A percentile compares a stretch with the other conserved stretches of the same genome.
Conservation (phyloP, 53 echinoderm and acorn worm genomes). For the Astropecten irregularis region DNA sequence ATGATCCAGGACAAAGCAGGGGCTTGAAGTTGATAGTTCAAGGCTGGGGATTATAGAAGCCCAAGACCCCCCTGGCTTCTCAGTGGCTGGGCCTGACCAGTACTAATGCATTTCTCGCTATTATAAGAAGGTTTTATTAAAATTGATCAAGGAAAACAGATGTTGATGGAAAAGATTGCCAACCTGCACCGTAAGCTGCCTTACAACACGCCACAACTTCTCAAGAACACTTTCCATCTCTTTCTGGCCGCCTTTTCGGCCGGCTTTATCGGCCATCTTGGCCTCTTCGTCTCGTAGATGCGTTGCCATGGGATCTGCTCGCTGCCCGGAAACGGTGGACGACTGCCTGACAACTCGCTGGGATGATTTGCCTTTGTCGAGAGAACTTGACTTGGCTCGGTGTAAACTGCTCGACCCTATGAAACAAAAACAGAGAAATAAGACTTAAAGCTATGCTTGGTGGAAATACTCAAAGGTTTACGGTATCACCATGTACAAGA, state of each 20-base stretch:
- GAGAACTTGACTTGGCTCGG: neutral
- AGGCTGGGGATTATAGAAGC: no score
- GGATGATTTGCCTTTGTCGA: slow-evolving; percentile 8
- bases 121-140: no score
- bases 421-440: neutral
- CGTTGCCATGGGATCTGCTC: neutral
- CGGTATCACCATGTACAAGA: no score
- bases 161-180: no score
- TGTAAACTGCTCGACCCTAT: slow-evolving; percentile 47
- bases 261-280: neutral
- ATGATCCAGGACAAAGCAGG: no score
- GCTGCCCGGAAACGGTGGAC: neutral
- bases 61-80: no score
- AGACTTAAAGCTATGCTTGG: no score
- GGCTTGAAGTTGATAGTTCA: no score
- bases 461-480: no score
- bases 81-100: no score
- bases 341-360: neutral
- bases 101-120: no score
- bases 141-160: no score
- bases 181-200: slow-evolving; percentile 53
- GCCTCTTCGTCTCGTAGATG: neutral
- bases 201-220: slow-evolving; percentile 48
- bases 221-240: slow-evolving; percentile 14
- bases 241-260: neutral